Evolutionary conservation across 2,797 vertebrate genomes (phyloP), one percentile per base, ranked within the genome.

Genomic region (Erpetoichthys calabaricus): DNA sequence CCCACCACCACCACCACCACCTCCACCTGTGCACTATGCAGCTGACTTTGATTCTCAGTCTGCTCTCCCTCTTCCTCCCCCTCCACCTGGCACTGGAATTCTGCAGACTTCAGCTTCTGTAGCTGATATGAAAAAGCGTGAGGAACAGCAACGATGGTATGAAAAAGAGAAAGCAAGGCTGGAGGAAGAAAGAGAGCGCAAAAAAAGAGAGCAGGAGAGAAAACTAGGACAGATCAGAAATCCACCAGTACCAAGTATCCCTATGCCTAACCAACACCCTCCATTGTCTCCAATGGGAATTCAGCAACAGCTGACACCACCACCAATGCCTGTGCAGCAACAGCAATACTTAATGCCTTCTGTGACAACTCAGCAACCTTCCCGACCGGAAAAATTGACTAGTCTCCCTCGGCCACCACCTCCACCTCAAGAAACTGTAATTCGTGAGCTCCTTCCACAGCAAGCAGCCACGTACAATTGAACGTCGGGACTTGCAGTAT

Each of bases 81-180:
- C 85, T 0, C 82, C 83, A 0, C 9, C 89, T 45, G 69, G 74
- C 3, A 66, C 74, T 41, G 58, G 70, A 46, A 68, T 53, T 4
- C 90, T 89, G 51, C 62, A 81, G 59, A 76, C 73, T 0, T 81
- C 82, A 62, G 70, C 54, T 4, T 77, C 79, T 0, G 76, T 77
- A 7, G 85, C 89, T 0, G 96, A 97, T 70, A 86, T 90, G 49
- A 93, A 87, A 71, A 97, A 98, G 57, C 76, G 96, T 0, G 94
- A 99, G 67, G 96, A 99, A 68, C 95, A 99, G 70, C 96, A 97
- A 71, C 84, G 93, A 60, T 99, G 96, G 96, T 99, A 99, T 67
- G 96, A 99, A 71, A 98, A 97, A 67, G 96, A 98, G 73, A 99
- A 99, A 45, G 96, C 96, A 0, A 88, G 94, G 3, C 83, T 99